Evolutionary conservation across 2,113 vertebrate species (phyloP), one percentile per base, ranked within the genome.

Genomic region (Thymallus thymallus): DNA sequence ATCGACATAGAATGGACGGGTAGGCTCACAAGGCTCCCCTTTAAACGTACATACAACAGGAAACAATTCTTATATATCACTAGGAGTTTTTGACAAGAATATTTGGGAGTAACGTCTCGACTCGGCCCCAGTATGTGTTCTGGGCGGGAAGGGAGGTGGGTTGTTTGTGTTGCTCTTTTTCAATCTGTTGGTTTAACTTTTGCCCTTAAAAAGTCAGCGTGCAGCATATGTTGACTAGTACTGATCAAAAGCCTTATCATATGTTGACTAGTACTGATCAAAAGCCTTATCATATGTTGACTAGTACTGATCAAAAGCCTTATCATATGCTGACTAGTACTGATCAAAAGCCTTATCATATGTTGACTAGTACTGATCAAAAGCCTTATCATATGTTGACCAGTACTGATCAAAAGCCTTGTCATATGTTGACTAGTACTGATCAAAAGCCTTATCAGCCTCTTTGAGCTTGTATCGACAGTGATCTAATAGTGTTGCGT

Each of bases 391-490:
- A 23, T n/a, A 68, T 68, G 66, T 68, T 48, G 66, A 68, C n/a
- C 46, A 45, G 14, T 46, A 22, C 32, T n/a, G n/a, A n/a, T n/a
- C n/a, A n/a, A n/a, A n/a, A n/a, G n/a, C n/a, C n/a, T n/a, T n/a
- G n/a, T n/a, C 66, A 23, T n/a, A 68, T 68, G 66, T 68, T 48
- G 66, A 68, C n/a, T 68, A 45, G 14, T 46, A 22, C 32, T 48
- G 66, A 68, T 48, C 35, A 46, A 68, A 68, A 66, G 5, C 13
- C 65, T 45, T 45, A 68, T 46, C 35, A 68, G 66, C 10, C n/a
- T 45, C 41, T 22, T 68, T 23, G 32, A 68, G 35, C 66, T 45
- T 20, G 12, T 24, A 46, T 68, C 29, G 66, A 68, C 66, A 68
- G n/a, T 45, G 41, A 68, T 68, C 35, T 68, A 68, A 68, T 20